phyloP scores from a whole-genome alignment of 1,140 invertebrate genomes.

The Periplaneta americana region DNA sequence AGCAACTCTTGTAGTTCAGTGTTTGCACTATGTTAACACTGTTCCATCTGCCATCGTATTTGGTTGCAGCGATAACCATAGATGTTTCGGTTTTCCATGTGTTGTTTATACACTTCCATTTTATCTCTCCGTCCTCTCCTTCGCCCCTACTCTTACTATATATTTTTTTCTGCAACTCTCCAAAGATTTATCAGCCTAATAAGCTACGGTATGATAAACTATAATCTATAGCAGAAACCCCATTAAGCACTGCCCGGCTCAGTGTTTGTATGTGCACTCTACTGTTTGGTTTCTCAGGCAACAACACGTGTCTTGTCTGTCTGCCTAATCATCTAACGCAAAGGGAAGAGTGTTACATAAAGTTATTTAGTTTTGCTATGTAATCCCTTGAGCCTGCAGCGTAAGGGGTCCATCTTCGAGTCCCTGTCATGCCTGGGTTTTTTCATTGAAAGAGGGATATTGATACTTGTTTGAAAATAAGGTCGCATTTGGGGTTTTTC shows the following conservation, averaged over 20 bases:
- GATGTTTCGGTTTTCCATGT: background rate
- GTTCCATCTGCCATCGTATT: too few species aligned
- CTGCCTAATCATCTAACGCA: background rate
- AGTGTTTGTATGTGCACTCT: background rate
- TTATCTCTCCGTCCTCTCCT: background rate
- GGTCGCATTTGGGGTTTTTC: too few species aligned
- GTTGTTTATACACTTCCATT: background rate
- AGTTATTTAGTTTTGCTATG: too few species aligned
- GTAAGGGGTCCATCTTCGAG: too few species aligned
- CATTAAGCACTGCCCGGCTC: background rate
- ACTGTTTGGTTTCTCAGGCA: background rate
- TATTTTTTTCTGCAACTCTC: background rate
- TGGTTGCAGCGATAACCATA: too few species aligned
- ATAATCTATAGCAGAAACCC: background rate
- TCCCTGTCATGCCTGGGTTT: too few species aligned
- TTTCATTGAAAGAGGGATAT: too few species aligned
- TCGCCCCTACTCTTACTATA: background rate
- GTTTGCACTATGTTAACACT: too few species aligned
- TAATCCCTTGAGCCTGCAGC: too few species aligned
- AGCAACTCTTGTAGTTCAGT: too few species aligned
- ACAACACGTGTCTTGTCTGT: background rate
- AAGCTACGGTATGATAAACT: background rate
- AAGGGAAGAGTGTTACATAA: too few species aligned
- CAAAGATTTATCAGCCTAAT: background rate
- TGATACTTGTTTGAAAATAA: too few species aligned